Evolutionary conservation across 2,888 invertebrate genomes (phyloP).

Genomic region (Neoscelio sp.): DNA sequence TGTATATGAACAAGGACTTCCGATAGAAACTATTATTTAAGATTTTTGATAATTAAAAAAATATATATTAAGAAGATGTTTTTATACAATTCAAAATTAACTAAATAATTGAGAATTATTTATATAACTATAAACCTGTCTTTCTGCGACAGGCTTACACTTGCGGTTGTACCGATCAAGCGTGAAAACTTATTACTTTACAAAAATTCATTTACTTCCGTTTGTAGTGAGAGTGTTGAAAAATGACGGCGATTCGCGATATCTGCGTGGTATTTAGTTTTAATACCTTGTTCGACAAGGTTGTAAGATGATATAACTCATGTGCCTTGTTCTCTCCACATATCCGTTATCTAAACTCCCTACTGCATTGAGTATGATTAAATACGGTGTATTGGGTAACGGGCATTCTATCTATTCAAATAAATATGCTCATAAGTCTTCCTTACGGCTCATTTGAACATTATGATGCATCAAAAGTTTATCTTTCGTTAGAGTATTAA

Average conservation of each 20-base stretch:
- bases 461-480: not conserved
- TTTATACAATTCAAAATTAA: too few relatives aligned
- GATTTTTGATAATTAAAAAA: too few relatives aligned
- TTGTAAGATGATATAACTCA: slow-evolving; percentile 39
- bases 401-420: slow-evolving; percentile 5
- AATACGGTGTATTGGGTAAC: slow-evolving; percentile 25
- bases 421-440: slow-evolving; percentile 26
- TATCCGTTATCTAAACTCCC: slow-evolving; percentile 46
- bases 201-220: slow-evolving; percentile 38
- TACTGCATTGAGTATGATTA: slow-evolving; percentile 43
- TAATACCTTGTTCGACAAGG: slow-evolving; percentile 40
- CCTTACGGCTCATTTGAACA: slow-evolving; percentile 22
- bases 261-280: slow-evolving; percentile 30
- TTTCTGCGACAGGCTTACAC: too few relatives aligned
- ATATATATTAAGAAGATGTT: too few relatives aligned
- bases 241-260: slow-evolving; percentile 28
- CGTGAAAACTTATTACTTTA: slow-evolving; percentile 29
- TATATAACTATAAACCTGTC: too few relatives aligned
- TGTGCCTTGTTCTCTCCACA: slow-evolving; percentile 14
- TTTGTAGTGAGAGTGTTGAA: slow-evolving; percentile 36
- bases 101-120: too few relatives aligned
- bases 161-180: not conserved
- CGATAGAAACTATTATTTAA: too few relatives aligned
- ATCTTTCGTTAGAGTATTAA: not conserved
- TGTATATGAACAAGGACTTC: too few relatives aligned